Conservation (phyloP, 1,140 invertebrate species). For the Bombus cullumanus region DNA sequence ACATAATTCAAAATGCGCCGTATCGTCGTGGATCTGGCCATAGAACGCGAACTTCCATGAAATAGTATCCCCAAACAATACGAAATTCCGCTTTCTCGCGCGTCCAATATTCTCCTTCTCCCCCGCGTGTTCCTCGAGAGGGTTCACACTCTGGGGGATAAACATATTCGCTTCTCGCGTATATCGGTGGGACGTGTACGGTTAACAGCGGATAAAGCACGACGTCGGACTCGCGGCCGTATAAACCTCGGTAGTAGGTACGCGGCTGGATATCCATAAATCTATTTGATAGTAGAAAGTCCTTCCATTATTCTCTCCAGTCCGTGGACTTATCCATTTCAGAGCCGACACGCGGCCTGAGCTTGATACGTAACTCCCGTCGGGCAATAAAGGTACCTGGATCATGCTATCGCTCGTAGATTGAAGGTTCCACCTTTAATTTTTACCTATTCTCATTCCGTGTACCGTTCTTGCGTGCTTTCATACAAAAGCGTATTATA, state of each 20-base stretch:
- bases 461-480: too few species aligned
- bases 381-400: constrained; percentile 67
- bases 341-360: constrained; percentile 57
- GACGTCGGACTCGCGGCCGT: constrained; percentile 61
- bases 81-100: constrained; percentile 58
- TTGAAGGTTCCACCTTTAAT: constrained; percentile 48
- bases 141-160: constrained; percentile 44
- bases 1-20: constrained; percentile 35
- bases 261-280: constrained; percentile 79
- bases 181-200: constrained; percentile 63
- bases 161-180: constrained; percentile 57
- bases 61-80: constrained; percentile 62
- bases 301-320: constrained; percentile 77
- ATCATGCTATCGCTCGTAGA: constrained; percentile 54
- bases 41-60: constrained; percentile 50
- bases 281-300: constrained; percentile 82
- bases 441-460: not conserved
- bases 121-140: not conserved
- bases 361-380: constrained; percentile 68
- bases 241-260: constrained; percentile 71
- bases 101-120: constrained; percentile 9
- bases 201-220: constrained; percentile 71
- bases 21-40: constrained; percentile 32
- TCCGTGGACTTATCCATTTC: constrained; percentile 60
- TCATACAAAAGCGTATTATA: not conserved